These are phyloP conservation scores for Papilio protenor DNA, from an alignment of 2,888 invertebrate genomes.

Conservation along the genomic window DNA sequence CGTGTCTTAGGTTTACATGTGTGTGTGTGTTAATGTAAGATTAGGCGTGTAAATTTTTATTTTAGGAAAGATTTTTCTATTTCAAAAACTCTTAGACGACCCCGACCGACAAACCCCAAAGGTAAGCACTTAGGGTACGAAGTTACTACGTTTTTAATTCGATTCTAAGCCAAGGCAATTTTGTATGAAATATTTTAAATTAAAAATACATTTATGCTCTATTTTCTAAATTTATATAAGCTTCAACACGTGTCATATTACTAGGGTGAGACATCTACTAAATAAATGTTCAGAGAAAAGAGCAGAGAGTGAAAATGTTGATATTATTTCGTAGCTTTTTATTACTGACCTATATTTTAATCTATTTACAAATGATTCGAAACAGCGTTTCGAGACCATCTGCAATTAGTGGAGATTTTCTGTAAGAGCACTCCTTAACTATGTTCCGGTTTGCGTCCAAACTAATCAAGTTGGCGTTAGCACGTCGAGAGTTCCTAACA, in stretches of 20 bases:
- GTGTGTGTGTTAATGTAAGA: neutral
- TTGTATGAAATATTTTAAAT: neutral
- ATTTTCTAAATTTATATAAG: too few relatives aligned
- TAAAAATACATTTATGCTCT: too few relatives aligned
- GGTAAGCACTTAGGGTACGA: neutral
- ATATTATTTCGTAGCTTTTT: neutral
- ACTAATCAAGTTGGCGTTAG: slow-evolving; percentile 79
- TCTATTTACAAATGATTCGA: slow-evolving; percentile 25
- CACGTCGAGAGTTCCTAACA: slow-evolving; percentile 82
- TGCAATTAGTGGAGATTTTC: slow-evolving; percentile 76
- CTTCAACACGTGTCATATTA: too few relatives aligned
- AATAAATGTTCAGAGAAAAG: neutral
- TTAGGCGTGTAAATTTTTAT: neutral
- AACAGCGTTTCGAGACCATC: slow-evolving; percentile 60
- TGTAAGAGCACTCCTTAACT: slow-evolving; percentile 69
- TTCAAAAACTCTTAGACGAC: neutral
- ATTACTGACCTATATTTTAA: slow-evolving; percentile 16
- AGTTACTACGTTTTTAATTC: neutral
- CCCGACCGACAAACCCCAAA: neutral
- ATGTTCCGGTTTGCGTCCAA: slow-evolving; percentile 83
- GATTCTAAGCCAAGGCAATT: neutral
- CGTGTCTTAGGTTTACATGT: neutral
- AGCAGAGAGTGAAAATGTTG: neutral
- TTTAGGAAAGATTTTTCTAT: neutral
- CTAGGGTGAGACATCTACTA: too few relatives aligned